Conservation (phyloP, 2,797 vertebrate species). For the Siniperca scherzeri region DNA sequence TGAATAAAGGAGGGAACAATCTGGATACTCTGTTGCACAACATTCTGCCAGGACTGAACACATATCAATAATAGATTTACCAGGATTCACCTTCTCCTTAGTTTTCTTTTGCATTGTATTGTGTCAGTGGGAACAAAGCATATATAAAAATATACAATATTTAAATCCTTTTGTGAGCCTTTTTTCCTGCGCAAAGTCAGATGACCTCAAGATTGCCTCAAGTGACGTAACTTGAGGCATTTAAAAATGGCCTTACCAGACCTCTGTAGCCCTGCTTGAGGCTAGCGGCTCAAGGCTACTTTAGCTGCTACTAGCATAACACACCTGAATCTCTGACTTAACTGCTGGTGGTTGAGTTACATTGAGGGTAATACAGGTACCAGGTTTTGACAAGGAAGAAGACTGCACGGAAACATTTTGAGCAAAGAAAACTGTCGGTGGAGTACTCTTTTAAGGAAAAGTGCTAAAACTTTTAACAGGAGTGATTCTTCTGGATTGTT, state of each 20-base stretch:
- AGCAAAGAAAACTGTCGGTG: too few relatives aligned
- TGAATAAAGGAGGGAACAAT: constrained; percentile 88
- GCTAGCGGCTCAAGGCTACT: not conserved
- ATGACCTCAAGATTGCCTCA: not conserved
- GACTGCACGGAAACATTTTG: too few relatives aligned
- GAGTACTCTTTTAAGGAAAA: too few relatives aligned
- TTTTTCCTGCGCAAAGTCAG: not conserved
- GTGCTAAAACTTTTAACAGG: too few relatives aligned
- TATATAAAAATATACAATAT: not conserved
- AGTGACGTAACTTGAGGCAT: not conserved
- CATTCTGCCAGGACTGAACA: constrained; percentile 70
- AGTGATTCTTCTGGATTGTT: too few relatives aligned
- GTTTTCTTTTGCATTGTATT: constrained; percentile 44
- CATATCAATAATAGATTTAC: constrained; percentile 81
- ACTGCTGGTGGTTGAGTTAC: not conserved
- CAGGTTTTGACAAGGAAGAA: constrained; percentile 3
- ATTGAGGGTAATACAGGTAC: not conserved
- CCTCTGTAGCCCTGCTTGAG: too few relatives aligned
- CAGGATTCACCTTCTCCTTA: constrained; percentile 56
- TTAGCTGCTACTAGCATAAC: not conserved
- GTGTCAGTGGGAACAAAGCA: constrained; percentile 22
- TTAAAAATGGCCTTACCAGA: too few relatives aligned
- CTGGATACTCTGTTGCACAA: constrained; percentile 84
- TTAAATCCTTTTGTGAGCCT: not conserved
- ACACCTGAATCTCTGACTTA: not conserved